Conservation (phyloP, 2,797 vertebrate species). For the Pachyuromys duprasi region DNA sequence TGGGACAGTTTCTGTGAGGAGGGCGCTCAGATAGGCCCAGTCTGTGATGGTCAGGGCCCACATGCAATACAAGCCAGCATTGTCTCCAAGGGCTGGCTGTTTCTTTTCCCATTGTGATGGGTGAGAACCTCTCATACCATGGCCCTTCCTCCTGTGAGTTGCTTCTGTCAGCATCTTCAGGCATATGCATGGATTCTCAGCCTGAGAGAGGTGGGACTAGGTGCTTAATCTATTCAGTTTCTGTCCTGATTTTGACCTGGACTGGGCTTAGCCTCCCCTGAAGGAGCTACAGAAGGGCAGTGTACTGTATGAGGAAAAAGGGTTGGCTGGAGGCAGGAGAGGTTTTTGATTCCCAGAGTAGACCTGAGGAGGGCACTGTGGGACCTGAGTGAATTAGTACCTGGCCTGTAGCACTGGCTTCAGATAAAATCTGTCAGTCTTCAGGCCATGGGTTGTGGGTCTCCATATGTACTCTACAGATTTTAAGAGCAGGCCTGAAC, state of each 20-base stretch:
- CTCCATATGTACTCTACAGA: not conserved
- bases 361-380: not conserved
- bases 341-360: not conserved
- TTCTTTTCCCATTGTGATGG: not conserved
- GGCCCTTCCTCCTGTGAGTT: not conserved
- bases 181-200: not conserved
- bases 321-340: not conserved
- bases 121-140: not conserved
- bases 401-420: not conserved
- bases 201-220: not conserved
- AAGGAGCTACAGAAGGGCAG: not conserved
- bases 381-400: not conserved
- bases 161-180: not conserved
- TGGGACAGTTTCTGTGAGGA: too few species aligned
- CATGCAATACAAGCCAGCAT: too few species aligned
- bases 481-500: not conserved
- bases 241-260: not conserved
- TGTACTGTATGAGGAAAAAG: not conserved
- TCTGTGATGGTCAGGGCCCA: not conserved
- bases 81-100: not conserved
- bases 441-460: not conserved
- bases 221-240: not conserved
- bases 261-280: not conserved
- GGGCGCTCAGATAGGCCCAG: not conserved
- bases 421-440: not conserved